Evolutionary conservation across 2,797 vertebrate species (phyloP).

Genomic region (Monodelphis domestica): DNA sequence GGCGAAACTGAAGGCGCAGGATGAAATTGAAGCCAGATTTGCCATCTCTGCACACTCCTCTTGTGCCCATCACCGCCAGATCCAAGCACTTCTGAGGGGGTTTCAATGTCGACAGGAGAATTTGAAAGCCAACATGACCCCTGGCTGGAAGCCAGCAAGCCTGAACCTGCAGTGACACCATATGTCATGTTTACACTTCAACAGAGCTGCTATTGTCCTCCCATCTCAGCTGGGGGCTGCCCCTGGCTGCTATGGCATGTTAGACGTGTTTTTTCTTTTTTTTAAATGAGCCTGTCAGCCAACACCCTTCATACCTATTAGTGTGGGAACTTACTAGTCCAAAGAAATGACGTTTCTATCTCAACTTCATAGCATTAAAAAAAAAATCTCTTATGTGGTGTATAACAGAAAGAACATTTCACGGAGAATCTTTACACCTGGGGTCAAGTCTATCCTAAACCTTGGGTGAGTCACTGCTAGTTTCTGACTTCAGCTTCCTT

Average conservation of each 20-base stretch:
- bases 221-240: background rate
- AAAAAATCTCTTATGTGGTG: background rate
- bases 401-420: background rate
- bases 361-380: background rate
- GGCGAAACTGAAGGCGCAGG: background rate
- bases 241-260: background rate
- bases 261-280: background rate
- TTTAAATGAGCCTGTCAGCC: slow-evolving; percentile 4
- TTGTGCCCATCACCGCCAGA: background rate
- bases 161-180: background rate
- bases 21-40: background rate
- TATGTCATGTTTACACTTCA: slow-evolving; percentile 1
- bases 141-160: background rate
- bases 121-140: background rate
- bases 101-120: background rate
- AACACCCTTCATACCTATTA: background rate
- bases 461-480: background rate
- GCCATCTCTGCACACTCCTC: background rate
- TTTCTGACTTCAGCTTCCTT: background rate
- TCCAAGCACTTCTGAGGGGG: background rate
- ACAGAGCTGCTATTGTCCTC: background rate
- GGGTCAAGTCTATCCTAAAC: background rate
- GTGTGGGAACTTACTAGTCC: background rate
- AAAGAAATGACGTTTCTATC: background rate
- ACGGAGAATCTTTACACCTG: background rate